Conservation (phyloP, 2,888 invertebrate species). For the Callosobruchus maculatus region DNA sequence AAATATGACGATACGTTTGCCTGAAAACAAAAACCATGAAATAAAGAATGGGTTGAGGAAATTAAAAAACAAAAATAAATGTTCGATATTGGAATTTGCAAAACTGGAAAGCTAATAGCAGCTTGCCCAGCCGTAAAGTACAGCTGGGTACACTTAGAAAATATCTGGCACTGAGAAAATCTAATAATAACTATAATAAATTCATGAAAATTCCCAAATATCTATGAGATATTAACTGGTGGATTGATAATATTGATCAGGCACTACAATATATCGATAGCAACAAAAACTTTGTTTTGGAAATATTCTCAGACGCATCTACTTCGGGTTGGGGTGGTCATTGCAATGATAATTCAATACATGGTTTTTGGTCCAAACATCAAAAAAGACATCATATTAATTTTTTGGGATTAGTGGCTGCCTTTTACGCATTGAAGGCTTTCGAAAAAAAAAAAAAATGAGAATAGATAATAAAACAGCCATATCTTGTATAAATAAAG, state of each 20-base stretch:
- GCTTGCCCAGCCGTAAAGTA: conserved; percentile 33
- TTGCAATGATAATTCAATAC: conserved; percentile 10
- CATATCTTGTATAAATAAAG: too few species aligned
- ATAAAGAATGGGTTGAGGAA: conserved; percentile 5
- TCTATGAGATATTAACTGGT: conserved; percentile 17
- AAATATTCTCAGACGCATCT: conserved; percentile 28
- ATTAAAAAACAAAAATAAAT: too few species aligned
- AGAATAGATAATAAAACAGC: conserved; percentile 25
- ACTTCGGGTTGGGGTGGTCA: too few species aligned
- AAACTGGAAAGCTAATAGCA: conserved; percentile 24
- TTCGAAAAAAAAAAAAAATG: conserved; percentile 22
- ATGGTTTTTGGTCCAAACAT: conserved; percentile 24
- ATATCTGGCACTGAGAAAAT: neutral
- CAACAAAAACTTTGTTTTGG: conserved; percentile 10
- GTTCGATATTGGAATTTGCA: too few species aligned
- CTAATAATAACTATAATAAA: conserved; percentile 27
- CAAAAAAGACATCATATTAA: conserved; percentile 24
- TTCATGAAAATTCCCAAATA: too few species aligned
- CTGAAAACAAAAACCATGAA: too few species aligned
- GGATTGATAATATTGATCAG: conserved; percentile 12
- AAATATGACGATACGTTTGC: too few species aligned
- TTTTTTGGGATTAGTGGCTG: too few species aligned
- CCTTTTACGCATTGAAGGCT: conserved; percentile 23
- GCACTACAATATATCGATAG: conserved; percentile 10
- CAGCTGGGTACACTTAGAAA: conserved; percentile 30